Percentiles rank a stretch among this genome's conserved stretches.
Evolutionary conservation across 30 jellyfish, hydroid and myxozoan genomes (phyloP).

Genomic region (Chrysaora quinquecirrha): DNA sequence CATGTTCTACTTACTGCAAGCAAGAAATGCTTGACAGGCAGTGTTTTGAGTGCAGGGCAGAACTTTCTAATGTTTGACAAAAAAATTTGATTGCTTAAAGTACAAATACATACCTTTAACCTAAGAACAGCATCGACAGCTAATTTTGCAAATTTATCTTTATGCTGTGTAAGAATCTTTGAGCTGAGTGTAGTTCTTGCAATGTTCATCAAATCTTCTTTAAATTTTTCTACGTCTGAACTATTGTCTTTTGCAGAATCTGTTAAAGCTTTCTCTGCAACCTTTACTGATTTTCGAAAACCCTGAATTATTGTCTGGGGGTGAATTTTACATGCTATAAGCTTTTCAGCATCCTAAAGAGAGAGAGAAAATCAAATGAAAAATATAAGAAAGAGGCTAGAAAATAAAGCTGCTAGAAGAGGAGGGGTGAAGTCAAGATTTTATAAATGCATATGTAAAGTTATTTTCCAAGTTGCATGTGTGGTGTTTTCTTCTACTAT

Average conservation of each 20-base stretch:
- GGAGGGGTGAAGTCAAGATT: too few relatives aligned
- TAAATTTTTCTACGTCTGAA: slow-evolving; percentile 64
- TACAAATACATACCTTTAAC: slow-evolving; percentile 40
- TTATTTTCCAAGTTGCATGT: too few relatives aligned
- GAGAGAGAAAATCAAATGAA: not conserved
- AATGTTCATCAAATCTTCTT: slow-evolving; percentile 89
- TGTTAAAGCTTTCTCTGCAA: slow-evolving; percentile 86
- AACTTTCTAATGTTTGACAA: too few relatives aligned
- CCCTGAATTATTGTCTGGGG: slow-evolving; percentile 95
- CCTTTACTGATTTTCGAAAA: slow-evolving; percentile 86
- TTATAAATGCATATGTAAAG: too few relatives aligned
- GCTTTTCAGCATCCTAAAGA: slow-evolving; percentile 89
- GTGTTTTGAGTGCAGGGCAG: too few relatives aligned
- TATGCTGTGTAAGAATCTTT: slow-evolving; percentile 80
- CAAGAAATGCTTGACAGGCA: too few relatives aligned
- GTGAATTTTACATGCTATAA: slow-evolving; percentile 84
- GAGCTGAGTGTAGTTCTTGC: slow-evolving; percentile 95
- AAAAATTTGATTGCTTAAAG: too few relatives aligned
- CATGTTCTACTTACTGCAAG: too few relatives aligned
- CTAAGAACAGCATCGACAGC: slow-evolving; percentile 95
- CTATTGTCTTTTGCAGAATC: slow-evolving; percentile 80
- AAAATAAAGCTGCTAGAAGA: too few relatives aligned
- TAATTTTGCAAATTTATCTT: slow-evolving; percentile 84
- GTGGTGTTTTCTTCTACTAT: too few relatives aligned
- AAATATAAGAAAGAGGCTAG: too few relatives aligned